Conservation (phyloP, 2,888 invertebrate genomes). For the Hydrotaea cyrtoneurina region DNA sequence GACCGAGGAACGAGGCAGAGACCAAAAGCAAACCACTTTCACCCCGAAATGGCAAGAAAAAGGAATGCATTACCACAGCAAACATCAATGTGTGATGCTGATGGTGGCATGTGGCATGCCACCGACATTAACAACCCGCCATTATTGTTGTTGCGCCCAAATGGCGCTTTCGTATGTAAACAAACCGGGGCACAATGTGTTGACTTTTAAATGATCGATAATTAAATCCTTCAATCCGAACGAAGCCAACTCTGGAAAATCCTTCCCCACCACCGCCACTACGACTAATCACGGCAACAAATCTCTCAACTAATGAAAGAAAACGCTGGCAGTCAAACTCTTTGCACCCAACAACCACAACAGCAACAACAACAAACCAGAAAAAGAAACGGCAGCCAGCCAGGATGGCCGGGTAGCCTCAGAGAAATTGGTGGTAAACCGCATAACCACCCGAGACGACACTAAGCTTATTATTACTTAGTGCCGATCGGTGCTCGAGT, state of each 20-base stretch:
- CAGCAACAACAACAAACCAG: constrained; percentile 17
- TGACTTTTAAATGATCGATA: constrained; percentile 63
- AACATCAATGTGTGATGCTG: constrained; percentile 11
- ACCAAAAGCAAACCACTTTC: constrained; percentile 34
- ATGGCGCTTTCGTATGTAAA: constrained; percentile 52
- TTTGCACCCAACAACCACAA: background rate
- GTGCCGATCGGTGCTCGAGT: background rate
- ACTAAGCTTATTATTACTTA: constrained; percentile 52
- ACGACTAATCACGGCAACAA: constrained; percentile 58
- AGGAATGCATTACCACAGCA: constrained; percentile 59
- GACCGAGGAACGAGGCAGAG: background rate
- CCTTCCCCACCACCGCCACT: background rate
- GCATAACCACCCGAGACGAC: constrained; percentile 34
- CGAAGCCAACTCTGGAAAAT: constrained; percentile 7
- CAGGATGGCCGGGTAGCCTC: too few relatives aligned
- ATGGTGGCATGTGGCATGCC: constrained; percentile 62
- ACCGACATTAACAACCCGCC: constrained; percentile 28
- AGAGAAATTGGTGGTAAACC: constrained; percentile 49
- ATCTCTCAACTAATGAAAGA: constrained; percentile 43
- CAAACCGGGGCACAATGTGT: constrained; percentile 52
- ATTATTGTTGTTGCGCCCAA: constrained; percentile 11
- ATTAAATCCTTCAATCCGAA: constrained; percentile 67
- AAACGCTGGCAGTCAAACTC: constrained; percentile 25
- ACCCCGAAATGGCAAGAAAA: constrained; percentile 68
- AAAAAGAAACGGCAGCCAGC: constrained; percentile 47